Base-by-base conservation (phyloP, 2,113 vertebrate species). In the Megaptera novaeangliae region DNA sequence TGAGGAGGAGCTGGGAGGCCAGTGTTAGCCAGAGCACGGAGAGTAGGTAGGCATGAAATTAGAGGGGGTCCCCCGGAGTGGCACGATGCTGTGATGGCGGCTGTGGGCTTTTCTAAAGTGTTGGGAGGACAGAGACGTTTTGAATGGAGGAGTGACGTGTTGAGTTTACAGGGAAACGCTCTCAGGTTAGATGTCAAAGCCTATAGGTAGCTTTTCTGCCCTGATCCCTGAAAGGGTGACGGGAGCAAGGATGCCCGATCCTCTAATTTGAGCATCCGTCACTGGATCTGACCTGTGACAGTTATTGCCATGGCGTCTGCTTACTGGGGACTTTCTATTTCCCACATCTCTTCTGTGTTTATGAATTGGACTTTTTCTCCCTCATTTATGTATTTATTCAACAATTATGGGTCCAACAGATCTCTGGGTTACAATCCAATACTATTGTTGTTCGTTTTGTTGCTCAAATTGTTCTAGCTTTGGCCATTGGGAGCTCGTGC, bases 61-160 rank as follows among this genome's bases (percentile, higher is more conserved):
- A 52, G 7, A 6, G 46, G 46, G 27, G 13, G 20, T 69, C 2
- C 0, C 21, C 27, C 0, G 36, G 34, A 52, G 44, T 74, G 46
- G 29, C 14, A 1, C 6, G 29, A 27, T 41, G 34, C 81, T 8
- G 2, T 2, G 20, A 11, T 5, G 44, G 31, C 11, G 27, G 21
- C 2, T 5, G 20, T 14, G 20, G 75, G 46, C n/a, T 44, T 71
- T 57, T 17, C 1, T 23, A 8, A 61, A 15, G 23, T 13, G 23
- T n/a, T 15, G 4, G 29, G 57, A 74, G 6, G 59, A 3, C 72
- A 4, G 20, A 15, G 52, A n/a, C 0, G 0, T 82, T 82, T 8
- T n/a, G 8, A 46, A 41, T 10, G 25, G 52, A 29, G 68, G 80
- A 36, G 49, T 66, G 61, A 12, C 5, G 3, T 12, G 13, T 2